These are phyloP conservation scores for Cherax destructor DNA, from an alignment of 1,140 invertebrate genomes.

Conservation along the genomic window DNA sequence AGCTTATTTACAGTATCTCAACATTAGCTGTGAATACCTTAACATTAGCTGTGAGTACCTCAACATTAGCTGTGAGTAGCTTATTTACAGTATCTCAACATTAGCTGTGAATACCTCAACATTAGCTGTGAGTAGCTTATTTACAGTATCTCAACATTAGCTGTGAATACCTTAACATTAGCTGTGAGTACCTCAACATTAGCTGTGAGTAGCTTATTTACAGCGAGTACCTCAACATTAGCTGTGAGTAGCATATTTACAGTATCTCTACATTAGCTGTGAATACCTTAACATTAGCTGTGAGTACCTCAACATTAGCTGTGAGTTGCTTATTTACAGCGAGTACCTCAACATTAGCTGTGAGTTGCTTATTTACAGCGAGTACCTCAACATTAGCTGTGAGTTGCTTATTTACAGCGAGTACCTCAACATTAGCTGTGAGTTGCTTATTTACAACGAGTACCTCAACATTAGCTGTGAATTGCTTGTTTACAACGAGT, in stretches of 20 bases:
- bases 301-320: slow-evolving; percentile 29
- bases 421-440: slow-evolving; percentile 31
- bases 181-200: slow-evolving; percentile 38
- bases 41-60: not conserved
- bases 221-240: slow-evolving; percentile 29
- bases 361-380: too few relatives aligned
- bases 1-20: not conserved
- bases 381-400: slow-evolving; percentile 44
- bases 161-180: too few relatives aligned
- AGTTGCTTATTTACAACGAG: too few relatives aligned
- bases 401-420: not conserved
- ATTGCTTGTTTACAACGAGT: too few relatives aligned
- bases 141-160: too few relatives aligned
- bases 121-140: too few relatives aligned
- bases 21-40: not conserved
- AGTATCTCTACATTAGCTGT: too few relatives aligned
- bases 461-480: too few relatives aligned
- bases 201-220: slow-evolving; percentile 18
- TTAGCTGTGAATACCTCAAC: too few relatives aligned
- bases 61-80: slow-evolving; percentile 25
- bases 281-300: too few relatives aligned
- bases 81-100: too few relatives aligned
- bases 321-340: not conserved
- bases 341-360: too few relatives aligned
- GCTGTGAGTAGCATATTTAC: not conserved